These are phyloP conservation scores for Chouioia cunea DNA, from an alignment of 2,888 invertebrate genomes.

Conservation along the genomic window DNA sequence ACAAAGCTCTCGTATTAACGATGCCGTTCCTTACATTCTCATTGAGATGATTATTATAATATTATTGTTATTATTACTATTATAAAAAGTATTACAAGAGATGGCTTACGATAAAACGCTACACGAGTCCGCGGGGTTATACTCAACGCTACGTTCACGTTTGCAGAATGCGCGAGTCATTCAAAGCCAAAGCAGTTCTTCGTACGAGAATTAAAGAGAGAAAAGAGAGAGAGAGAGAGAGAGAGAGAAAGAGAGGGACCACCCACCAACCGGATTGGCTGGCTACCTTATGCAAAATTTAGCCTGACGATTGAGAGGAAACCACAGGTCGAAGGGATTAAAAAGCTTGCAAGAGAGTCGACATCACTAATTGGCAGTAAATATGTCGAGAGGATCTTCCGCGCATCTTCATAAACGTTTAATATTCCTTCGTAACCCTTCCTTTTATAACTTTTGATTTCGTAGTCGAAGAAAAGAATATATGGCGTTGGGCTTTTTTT, in stretches of 20 bases:
- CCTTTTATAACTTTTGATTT: constrained; percentile 43
- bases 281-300: constrained; percentile 50
- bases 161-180: constrained; percentile 63
- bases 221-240: constrained; percentile 14
- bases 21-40: neutral
- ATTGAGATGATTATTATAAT: neutral
- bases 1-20: neutral
- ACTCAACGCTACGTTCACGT: constrained; percentile 54
- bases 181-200: constrained; percentile 52
- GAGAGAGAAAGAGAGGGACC: constrained; percentile 52
- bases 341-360: constrained; percentile 21
- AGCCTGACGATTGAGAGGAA: constrained; percentile 33
- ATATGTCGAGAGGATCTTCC: constrained; percentile 32
- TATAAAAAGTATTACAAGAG: too few species aligned
- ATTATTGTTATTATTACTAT: too few species aligned
- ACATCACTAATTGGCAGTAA: constrained; percentile 47
- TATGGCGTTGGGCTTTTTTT: too few species aligned
- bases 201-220: constrained; percentile 26
- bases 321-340: constrained; percentile 25
- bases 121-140: neutral
- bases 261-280: constrained; percentile 59
- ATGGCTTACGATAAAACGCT: too few species aligned
- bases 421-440: constrained; percentile 13
- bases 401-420: constrained; percentile 13
- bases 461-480: neutral